Evolutionary conservation across 2,888 invertebrate species (phyloP).

Genomic region (Phortica magna): DNA sequence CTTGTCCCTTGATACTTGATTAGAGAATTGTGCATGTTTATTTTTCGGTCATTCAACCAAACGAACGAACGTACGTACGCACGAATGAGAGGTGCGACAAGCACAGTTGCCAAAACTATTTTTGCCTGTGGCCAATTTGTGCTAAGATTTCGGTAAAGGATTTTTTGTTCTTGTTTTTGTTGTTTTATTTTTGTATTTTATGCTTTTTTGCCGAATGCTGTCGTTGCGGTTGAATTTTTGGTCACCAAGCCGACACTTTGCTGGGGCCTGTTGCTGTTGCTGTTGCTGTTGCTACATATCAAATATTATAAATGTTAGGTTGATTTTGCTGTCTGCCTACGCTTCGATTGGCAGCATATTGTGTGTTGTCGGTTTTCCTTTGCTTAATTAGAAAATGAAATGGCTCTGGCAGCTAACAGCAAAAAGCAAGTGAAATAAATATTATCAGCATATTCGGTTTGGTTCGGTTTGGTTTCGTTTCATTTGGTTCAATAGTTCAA

Average conservation of each 20-base stretch:
- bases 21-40: not conserved
- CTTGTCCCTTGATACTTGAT: not conserved
- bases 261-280: not conserved
- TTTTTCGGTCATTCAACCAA: not conserved
- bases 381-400: slow-evolving; percentile 20
- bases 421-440: slow-evolving; percentile 13
- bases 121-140: slow-evolving; percentile 9
- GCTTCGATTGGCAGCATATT: slow-evolving; percentile 21
- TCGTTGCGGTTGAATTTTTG: not conserved
- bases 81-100: no score
- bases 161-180: not conserved
- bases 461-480: not conserved
- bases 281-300: not conserved
- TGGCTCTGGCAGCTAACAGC: not conserved
- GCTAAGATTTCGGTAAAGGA: not conserved
- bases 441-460: not conserved
- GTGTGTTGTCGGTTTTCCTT: not conserved
- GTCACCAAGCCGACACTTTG: not conserved
- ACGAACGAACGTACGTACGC: no score
- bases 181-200: no score
- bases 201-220: no score
- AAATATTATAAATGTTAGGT: not conserved
- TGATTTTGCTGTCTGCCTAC: not conserved
- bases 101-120: not conserved
- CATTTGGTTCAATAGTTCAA: slow-evolving; percentile 21